phyloP scores from a whole-genome alignment of 2,888 invertebrate genomes.

The Artemia sinica region DNA sequence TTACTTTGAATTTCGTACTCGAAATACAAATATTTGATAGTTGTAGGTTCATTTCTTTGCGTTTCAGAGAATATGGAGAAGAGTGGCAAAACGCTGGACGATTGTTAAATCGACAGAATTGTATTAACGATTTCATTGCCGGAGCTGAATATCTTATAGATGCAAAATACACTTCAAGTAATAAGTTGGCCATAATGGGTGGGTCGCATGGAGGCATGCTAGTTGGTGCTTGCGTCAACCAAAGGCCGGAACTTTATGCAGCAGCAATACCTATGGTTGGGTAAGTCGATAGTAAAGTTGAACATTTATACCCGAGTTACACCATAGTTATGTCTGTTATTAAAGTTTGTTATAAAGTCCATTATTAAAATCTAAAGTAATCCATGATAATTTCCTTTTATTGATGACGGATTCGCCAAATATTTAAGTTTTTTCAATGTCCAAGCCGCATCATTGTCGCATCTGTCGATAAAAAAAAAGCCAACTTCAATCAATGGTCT shows the following conservation, averaged over 20 bases:
- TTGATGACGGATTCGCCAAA: neutral
- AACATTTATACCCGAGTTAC: neutral
- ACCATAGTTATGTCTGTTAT: too few species aligned
- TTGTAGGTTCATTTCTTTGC: slow-evolving; percentile 16
- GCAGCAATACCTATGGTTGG: slow-evolving; percentile 86
- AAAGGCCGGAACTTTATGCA: slow-evolving; percentile 82
- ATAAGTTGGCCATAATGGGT: slow-evolving; percentile 70
- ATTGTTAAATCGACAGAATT: slow-evolving; percentile 81
- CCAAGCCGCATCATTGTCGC: too few species aligned
- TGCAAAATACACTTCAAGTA: slow-evolving; percentile 55
- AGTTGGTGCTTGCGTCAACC: slow-evolving; percentile 86
- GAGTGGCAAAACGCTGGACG: slow-evolving; percentile 90
- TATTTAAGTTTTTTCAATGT: too few species aligned
- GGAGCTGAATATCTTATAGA: slow-evolving; percentile 73
- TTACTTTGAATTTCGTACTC: too few species aligned
- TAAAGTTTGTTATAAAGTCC: too few species aligned
- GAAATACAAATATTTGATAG: too few species aligned
- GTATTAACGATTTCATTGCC: slow-evolving; percentile 85
- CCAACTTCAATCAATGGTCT: too few species aligned
- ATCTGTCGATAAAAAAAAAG: too few species aligned
- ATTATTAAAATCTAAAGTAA: too few species aligned
- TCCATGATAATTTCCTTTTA: neutral
- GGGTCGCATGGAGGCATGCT: slow-evolving; percentile 92
- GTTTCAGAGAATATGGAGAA: slow-evolving; percentile 77
- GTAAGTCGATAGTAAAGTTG: slow-evolving; percentile 38